Evolutionary conservation across 2,888 invertebrate species (phyloP).

Genomic region (Caradrina kadenii): DNA sequence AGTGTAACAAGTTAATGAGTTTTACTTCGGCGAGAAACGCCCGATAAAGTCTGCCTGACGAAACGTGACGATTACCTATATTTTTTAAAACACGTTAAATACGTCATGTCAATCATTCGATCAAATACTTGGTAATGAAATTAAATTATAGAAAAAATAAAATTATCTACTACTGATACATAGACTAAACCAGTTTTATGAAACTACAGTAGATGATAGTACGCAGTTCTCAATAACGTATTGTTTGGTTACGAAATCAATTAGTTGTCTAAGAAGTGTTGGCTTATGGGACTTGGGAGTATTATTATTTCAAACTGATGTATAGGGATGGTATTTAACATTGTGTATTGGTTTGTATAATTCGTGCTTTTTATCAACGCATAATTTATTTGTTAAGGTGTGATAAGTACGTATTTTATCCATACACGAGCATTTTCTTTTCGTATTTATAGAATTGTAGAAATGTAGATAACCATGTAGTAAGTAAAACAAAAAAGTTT

Average conservation of each 20-base stretch:
- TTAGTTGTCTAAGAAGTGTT: constrained; percentile 48
- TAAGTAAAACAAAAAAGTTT: constrained; percentile 52
- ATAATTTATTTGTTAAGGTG: constrained; percentile 82
- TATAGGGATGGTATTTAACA: constrained; percentile 67
- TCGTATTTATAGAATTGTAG: constrained; percentile 82
- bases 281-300: constrained; percentile 53
- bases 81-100: constrained; percentile 51
- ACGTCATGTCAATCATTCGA: constrained; percentile 40
- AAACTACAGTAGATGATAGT: constrained; percentile 25
- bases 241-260: constrained; percentile 43
- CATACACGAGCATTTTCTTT: constrained; percentile 68
- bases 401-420: constrained; percentile 76
- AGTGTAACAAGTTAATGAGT: constrained; percentile 33
- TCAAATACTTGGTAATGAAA: constrained; percentile 44
- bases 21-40: constrained; percentile 38
- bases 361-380: constrained; percentile 73
- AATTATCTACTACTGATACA: constrained; percentile 17
- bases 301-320: constrained; percentile 67
- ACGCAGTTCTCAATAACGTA: constrained; percentile 14
- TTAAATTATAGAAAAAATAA: constrained; percentile 6
- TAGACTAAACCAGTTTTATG: constrained; percentile 24
- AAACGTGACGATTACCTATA: constrained; percentile 42
- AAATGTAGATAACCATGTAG: constrained; percentile 88
- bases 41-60: constrained; percentile 31
- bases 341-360: constrained; percentile 72